These are phyloP conservation scores for Phrixothrix hirtus DNA, from an alignment of 2,888 invertebrate genomes.

Conservation along the genomic window DNA sequence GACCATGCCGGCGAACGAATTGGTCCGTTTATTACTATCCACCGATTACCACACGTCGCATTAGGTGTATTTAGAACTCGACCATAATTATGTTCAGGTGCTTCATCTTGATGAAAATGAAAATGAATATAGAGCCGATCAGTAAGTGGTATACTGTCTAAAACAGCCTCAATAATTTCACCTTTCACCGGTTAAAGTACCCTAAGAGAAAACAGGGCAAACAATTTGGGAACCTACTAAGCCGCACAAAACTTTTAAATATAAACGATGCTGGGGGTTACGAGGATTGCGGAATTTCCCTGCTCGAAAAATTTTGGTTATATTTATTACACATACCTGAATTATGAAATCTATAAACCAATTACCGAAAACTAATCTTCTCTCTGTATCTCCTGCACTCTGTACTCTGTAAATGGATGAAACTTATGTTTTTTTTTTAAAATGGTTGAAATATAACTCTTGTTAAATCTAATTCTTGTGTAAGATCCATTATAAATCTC, in stretches of 20 bases:
- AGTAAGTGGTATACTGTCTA: not conserved
- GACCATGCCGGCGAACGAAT: not conserved
- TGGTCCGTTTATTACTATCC: not conserved
- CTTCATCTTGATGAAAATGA: not conserved
- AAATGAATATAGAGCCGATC: not conserved
- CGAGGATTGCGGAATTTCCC: constrained; percentile 2
- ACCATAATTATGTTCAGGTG: not conserved
- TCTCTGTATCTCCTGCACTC: no score
- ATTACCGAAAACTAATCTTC: no score
- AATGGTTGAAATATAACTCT: no score
- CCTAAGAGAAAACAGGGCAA: not conserved
- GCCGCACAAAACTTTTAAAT: not conserved
- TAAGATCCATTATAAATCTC: no score
- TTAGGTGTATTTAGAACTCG: not conserved
- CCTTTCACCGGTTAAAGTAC: not conserved
- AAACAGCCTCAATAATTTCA: not conserved
- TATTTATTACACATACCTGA: no score
- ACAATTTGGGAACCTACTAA: not conserved
- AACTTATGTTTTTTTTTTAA: no score
- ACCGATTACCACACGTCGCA: not conserved
- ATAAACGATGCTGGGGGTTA: not conserved
- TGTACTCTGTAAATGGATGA: no score
- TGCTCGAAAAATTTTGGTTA: not conserved
- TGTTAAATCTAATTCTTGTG: no score
- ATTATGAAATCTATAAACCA: no score